Base-by-base conservation (phyloP, 1,140 invertebrate genomes). In the Trichonephila clavata region DNA sequence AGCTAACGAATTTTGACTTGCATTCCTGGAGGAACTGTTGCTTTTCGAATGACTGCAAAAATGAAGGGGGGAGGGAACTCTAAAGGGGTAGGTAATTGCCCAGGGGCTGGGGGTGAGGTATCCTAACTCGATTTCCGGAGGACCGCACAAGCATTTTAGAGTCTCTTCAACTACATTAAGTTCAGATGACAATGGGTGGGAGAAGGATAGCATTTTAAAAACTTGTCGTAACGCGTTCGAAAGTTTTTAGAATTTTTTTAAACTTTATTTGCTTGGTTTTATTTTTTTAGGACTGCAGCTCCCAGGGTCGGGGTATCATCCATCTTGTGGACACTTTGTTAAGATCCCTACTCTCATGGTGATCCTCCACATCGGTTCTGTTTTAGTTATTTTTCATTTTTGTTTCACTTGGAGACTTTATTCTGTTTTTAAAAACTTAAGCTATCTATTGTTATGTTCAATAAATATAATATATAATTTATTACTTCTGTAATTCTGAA, bases 1-100 rank as follows among this genome's bases (percentile, higher is more conserved):
- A 93, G 71, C 92, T 93, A 93, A 93, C 92, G 84, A 93, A 93
- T 87, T 93, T 81, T 88, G 92, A 93, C 92, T 93, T 87, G 84
- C 86, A 93, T 87, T 59, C 92, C 68, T 50, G 24, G 16, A 80
- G 86, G 65, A 93, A 80, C 83, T 87, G 65, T 84, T 92, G 90
- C 90, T 86, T 92, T 92, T 57, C 71, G 80, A 86, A 81, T 86
- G 90, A 86, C 80, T 65, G 60, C 27, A 14, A n/a, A 63, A 83
- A 77, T 43, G 13, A 59, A 8, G 24, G 68, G 60, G 50, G 24
- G 63, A 10, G 21, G 39, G 43, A 14, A 18, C 14, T 80, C 71
- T 14, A 84, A 50, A 60, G 32, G 86, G 86, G 90, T 60, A 81
- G 90, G 86, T 86, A 90, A 80, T 90, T 68, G 68, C 71, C 88